Percentiles rank a stretch among this genome's conserved stretches.
Conservation (phyloP, 2,113 vertebrate species). For the Gadus macrocephalus region DNA sequence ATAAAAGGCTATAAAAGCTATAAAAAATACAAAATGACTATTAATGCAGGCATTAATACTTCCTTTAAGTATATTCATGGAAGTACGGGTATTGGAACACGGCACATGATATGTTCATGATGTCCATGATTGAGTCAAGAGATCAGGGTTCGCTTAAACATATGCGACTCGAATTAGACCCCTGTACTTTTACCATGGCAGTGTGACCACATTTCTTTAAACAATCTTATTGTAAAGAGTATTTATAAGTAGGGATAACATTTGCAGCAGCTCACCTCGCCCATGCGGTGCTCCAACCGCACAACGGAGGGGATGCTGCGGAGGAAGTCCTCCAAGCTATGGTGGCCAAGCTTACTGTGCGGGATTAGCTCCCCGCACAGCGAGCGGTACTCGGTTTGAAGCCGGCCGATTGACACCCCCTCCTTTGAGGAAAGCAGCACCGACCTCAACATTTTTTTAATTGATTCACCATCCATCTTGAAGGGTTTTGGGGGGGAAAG, state of each 20-base stretch:
- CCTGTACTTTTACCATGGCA: background rate
- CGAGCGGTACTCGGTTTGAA: constrained; percentile 79
- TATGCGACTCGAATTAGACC: background rate
- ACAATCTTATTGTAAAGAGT: background rate
- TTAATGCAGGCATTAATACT: too few relatives aligned
- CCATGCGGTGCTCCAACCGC: constrained; percentile 65
- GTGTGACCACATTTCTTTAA: background rate
- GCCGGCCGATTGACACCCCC: constrained; percentile 71
- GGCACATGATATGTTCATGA: too few relatives aligned
- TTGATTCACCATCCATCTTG: constrained; percentile 79
- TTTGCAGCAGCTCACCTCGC: constrained; percentile 36
- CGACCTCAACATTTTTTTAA: constrained; percentile 83
- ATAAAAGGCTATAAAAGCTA: too few relatives aligned
- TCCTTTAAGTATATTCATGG: too few relatives aligned
- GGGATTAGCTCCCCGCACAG: constrained; percentile 87
- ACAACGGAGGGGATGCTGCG: constrained; percentile 82
- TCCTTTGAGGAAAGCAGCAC: constrained; percentile 85
- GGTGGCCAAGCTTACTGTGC: constrained; percentile 76
- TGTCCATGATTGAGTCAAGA: background rate
- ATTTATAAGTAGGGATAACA: background rate
- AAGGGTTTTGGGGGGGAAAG: constrained; percentile 37
- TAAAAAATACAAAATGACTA: too few relatives aligned
- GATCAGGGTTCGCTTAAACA: background rate
- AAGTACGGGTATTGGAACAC: too few relatives aligned
- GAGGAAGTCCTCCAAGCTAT: constrained; percentile 78